Evolutionary conservation across 1,140 invertebrate species (phyloP), one percentile per base, ranked within the genome.

Genomic region (Gonioctena quinquepunctata): DNA sequence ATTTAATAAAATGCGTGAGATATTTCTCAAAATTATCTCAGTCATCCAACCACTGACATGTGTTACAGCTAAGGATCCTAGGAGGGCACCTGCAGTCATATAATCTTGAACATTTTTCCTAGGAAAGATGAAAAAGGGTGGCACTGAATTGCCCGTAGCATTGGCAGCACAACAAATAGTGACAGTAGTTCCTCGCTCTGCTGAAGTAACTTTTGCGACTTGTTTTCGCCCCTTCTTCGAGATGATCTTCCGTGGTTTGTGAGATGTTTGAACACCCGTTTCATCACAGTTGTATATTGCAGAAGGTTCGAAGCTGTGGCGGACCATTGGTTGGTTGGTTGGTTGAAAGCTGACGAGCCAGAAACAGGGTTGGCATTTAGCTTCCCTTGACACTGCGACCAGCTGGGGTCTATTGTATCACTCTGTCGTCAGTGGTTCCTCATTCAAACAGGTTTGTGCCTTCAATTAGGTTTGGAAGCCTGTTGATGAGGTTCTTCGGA

Each of bases 161-260:
- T 72, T 80, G 21, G 78, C 72, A 57, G 66, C 70, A 65, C 59
- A 67, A 25, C 57, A 77, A n/a, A 78, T 27, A 50, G 84, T 86
- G 7, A 84, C 81, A 1, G 83, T 63, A 18, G 69, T 71, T 11
- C 81, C 84, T 61, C 81, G 63, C 71, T 84, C 82, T 42, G 79
- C 81, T n/a, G 78, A 82, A n/a, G 75, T 78, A 5, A 79, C 68
- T 68, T 71, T 28, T 8, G 81, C 82, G 2, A 85, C 77, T 80
- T 85, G 81, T 69, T 80, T 83, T 48, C 61, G 19, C 5, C 77
- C 77, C 33, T 69, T 76, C 57, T 61, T 33, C 5, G 65, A 56
- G 11, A 71, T 49, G 4, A 63, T 27, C 18, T 73, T 68, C 8
- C 50, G 64, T 23, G 81, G 77, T 67, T 77, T 74, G 33, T 80